These are phyloP conservation scores for Drosophila nannoptera DNA, from an alignment of 1,140 invertebrate species.

Conservation along the genomic window DNA sequence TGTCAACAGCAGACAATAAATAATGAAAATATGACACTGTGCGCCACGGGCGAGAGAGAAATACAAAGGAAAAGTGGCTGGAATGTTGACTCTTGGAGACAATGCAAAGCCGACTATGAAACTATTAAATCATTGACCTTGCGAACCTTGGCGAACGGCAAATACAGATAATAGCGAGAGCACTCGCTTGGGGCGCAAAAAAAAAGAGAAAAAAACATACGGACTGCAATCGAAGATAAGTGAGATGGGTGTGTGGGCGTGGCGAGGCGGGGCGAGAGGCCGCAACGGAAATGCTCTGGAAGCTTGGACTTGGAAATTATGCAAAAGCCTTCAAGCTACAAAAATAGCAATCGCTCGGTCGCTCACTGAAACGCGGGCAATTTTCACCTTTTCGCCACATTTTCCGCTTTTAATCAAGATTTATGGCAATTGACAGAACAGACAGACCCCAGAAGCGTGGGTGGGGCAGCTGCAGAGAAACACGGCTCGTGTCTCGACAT, in stretches of 20 bases:
- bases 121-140: slow-evolving; percentile 77
- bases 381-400: slow-evolving; percentile 69
- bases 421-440: slow-evolving; percentile 67
- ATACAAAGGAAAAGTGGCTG: slow-evolving; percentile 32
- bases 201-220: slow-evolving; percentile 1
- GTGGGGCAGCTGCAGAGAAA: neutral
- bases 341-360: slow-evolving; percentile 39
- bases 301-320: slow-evolving; percentile 55
- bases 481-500: slow-evolving; percentile 48
- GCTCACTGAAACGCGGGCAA: slow-evolving; percentile 48
- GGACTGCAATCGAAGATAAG: slow-evolving; percentile 32
- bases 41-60: slow-evolving; percentile 7
- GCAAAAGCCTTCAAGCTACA: slow-evolving; percentile 51
- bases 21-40: slow-evolving; percentile 25
- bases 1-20: slow-evolving; percentile 51
- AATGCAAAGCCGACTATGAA: slow-evolving; percentile 49
- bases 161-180: slow-evolving; percentile 15
- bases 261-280: slow-evolving; percentile 1
- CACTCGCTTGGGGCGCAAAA: slow-evolving; percentile 15
- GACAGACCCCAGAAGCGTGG: slow-evolving; percentile 25
- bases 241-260: slow-evolving; percentile 11
- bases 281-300: slow-evolving; percentile 45
- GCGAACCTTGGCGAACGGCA: slow-evolving; percentile 65
- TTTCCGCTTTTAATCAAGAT: slow-evolving; percentile 71
- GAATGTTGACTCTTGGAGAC: slow-evolving; percentile 37